Evolutionary conservation across 2,797 vertebrate species (phyloP).

Genomic region (Euthynnus affinis): DNA sequence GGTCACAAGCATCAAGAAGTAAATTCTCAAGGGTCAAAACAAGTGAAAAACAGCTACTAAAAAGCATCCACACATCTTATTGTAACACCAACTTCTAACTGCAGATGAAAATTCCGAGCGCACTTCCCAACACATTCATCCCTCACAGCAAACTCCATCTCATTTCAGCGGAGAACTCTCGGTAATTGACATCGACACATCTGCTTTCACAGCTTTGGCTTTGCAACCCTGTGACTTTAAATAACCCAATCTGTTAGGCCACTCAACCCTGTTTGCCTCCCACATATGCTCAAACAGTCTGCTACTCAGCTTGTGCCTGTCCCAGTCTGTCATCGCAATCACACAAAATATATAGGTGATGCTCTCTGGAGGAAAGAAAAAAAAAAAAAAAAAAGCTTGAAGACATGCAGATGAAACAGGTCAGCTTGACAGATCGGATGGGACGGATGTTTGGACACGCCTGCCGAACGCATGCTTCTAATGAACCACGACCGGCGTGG

Average conservation of each 20-base stretch:
- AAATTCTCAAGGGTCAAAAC: neutral
- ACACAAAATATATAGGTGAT: slow-evolving; percentile 47
- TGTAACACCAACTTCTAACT: slow-evolving; percentile 18
- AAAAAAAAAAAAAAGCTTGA: slow-evolving; percentile 23
- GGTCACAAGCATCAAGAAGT: slow-evolving; percentile 30
- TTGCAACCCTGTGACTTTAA: slow-evolving; percentile 53
- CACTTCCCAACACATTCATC: slow-evolving; percentile 28
- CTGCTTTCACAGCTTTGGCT: slow-evolving; percentile 54
- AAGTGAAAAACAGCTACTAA: slow-evolving; percentile 23
- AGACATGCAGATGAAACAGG: slow-evolving; percentile 59
- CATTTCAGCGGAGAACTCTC: slow-evolving; percentile 18
- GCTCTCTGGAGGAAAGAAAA: neutral
- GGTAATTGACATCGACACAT: slow-evolving; percentile 60
- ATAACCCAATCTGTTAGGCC: slow-evolving; percentile 61
- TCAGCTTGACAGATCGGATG: slow-evolving; percentile 53
- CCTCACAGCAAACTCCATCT: slow-evolving; percentile 30
- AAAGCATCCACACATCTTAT: slow-evolving; percentile 24
- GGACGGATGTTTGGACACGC: slow-evolving; percentile 53
- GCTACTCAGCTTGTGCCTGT: slow-evolving; percentile 33
- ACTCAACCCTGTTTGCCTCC: slow-evolving; percentile 34
- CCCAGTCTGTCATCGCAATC: slow-evolving; percentile 45
- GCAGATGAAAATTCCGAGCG: slow-evolving; percentile 13
- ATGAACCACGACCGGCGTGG: slow-evolving; percentile 42
- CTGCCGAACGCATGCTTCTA: slow-evolving; percentile 39
- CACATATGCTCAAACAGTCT: slow-evolving; percentile 51